These are phyloP conservation scores for Drosophila pachea DNA, from an alignment of 1,140 invertebrate species.

Conservation along the genomic window DNA sequence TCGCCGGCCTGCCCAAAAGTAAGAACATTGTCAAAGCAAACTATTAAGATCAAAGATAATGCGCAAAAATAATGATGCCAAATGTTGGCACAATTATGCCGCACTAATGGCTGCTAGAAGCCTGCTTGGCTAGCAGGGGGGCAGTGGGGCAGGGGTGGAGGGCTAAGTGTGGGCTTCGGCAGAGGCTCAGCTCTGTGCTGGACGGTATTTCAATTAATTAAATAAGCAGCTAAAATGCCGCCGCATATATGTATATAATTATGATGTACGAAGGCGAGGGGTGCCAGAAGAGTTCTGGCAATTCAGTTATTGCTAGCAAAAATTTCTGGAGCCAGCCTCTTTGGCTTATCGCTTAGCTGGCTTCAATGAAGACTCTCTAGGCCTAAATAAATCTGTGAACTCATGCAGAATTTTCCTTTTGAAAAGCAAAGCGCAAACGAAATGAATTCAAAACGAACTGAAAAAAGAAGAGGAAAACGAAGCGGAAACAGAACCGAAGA, in stretches of 20 bases:
- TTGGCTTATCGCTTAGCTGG: conserved; percentile 14
- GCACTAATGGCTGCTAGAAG: conserved; percentile 44
- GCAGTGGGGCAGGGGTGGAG: neutral
- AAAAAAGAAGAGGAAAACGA: no score
- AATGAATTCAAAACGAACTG: conserved; percentile 25
- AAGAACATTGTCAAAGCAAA: conserved; percentile 62
- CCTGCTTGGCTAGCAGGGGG: no score
- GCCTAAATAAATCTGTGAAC: conserved; percentile 42
- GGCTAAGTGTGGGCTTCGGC: neutral
- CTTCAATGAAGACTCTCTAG: conserved; percentile 16
- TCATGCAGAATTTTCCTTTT: conserved; percentile 52
- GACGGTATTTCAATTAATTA: conserved; percentile 54
- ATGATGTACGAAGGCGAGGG: conserved; percentile 16
- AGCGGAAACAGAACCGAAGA: neutral
- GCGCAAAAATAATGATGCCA: conserved; percentile 67
- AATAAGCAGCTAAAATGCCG: conserved; percentile 33
- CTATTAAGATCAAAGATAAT: conserved; percentile 75
- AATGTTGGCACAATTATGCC: conserved; percentile 68
- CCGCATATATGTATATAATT: conserved; percentile 31
- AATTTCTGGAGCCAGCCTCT: conserved; percentile 1
- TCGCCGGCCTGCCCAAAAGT: conserved; percentile 17
- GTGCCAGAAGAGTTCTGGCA: neutral
- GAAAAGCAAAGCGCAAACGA: conserved; percentile 33
- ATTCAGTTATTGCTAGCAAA: no score
- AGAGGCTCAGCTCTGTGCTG: conserved; percentile 7